Evolutionary conservation across 2,113 vertebrate species (phyloP).

Genomic region (Catagonus wagneri): DNA sequence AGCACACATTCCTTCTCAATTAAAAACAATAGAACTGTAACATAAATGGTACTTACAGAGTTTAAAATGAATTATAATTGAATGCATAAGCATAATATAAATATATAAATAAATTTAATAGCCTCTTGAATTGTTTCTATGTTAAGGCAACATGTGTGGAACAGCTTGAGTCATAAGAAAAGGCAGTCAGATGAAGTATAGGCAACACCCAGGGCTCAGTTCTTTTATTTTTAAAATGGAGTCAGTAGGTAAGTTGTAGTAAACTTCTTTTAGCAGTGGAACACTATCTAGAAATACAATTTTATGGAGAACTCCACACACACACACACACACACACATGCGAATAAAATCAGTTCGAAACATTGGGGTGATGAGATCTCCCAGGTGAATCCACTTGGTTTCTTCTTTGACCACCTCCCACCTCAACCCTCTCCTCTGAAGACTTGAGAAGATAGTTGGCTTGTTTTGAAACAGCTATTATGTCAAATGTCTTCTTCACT

Average conservation of each 20-base stretch:
- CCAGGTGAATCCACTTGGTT: background rate
- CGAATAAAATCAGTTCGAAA: constrained; percentile 15
- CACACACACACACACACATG: background rate
- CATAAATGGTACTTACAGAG: background rate
- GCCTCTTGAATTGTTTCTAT: background rate
- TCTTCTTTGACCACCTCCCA: background rate
- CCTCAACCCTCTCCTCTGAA: background rate
- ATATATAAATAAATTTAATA: background rate
- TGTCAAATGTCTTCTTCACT: background rate
- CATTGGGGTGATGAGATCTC: background rate
- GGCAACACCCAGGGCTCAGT: background rate
- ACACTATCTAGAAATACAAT: background rate
- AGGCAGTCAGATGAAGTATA: background rate
- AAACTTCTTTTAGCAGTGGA: background rate
- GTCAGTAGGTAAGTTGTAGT: background rate
- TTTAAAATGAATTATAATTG: background rate
- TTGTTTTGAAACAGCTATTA: background rate
- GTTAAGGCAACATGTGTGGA: background rate
- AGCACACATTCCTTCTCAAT: background rate
- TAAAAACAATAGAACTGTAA: background rate
- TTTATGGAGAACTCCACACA: background rate
- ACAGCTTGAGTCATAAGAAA: background rate
- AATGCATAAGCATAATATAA: background rate
- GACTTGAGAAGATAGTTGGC: background rate
- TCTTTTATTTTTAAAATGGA: background rate